Evolutionary conservation across 1,140 invertebrate genomes (phyloP), one percentile per base, ranked within the genome.

Genomic region (Danaus plexippus): DNA sequence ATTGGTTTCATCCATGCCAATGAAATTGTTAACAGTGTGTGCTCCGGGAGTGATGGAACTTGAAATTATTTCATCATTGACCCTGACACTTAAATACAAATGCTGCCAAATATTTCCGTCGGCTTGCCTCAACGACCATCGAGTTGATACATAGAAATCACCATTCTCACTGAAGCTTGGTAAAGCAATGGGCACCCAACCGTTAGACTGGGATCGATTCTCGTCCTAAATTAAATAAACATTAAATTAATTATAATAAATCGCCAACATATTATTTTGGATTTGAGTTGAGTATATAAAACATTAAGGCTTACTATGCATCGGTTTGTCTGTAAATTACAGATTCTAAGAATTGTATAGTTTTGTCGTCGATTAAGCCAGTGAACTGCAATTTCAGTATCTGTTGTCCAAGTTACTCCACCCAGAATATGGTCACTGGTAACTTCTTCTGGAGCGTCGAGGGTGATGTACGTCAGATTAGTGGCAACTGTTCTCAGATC

Each of bases 351-450:
- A 76, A 86, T 75, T 18, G 80, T 78, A 46, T 75, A 77, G 75
- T 97, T 98, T 87, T 98, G 97, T 40, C 94, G 88, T 53, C 97
- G 88, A 70, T 97, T 97, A 80, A 96, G 90, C 95, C 96, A 98
- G 46, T 93, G 91, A 0, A 93, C 91, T 1, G 91, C 89, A 8
- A 97, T 76, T 51, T 93, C 89, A 7, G 88, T 87, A 32, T 91
- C 89, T 40, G 91, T 92, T 11, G 92, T 90, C 94, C 97, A 98
- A 5, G 89, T 83, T 0, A 97, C 94, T 6, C 92, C 88, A 69
- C 91, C 86, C 66, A 90, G 71, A 73, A 90, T 88, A 62, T 91
- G 83, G 77, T 90, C 89, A 3, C 52, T 58, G 4, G 83, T 77
- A 0, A 90, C 89, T 5, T 70, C 68, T 1, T 67, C 74, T 0